Evolutionary conservation across 2,113 vertebrate genomes (phyloP).

Genomic region (Odontesthes bonariensis): DNA sequence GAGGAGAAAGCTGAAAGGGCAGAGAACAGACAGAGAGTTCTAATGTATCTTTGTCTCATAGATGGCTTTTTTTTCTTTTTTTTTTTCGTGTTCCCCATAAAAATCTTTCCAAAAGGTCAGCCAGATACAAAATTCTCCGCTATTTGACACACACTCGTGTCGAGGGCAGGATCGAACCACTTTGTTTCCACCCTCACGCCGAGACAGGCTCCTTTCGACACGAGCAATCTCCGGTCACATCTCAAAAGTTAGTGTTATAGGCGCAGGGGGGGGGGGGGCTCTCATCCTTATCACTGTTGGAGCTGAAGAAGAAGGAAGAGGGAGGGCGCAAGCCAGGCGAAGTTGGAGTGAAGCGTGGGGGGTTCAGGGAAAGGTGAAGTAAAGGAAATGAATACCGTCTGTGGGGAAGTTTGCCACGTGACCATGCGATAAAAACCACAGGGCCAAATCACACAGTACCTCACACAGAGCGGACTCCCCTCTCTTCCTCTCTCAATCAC

Average conservation of each 20-base stretch:
- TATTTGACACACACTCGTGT: neutral
- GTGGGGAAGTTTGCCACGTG: slow-evolving; percentile 75
- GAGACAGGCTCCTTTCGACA: neutral
- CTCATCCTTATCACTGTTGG: slow-evolving; percentile 33
- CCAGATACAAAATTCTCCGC: neutral
- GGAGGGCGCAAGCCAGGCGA: slow-evolving; percentile 29
- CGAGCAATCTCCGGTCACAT: neutral
- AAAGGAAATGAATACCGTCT: slow-evolving; percentile 81
- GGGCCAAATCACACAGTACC: slow-evolving; percentile 61
- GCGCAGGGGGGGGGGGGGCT: slow-evolving; percentile 33
- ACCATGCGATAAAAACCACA: slow-evolving; percentile 73
- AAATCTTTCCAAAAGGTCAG: slow-evolving; percentile 3
- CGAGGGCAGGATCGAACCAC: neutral
- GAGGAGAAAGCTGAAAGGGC: neutral
- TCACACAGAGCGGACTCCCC: slow-evolving; percentile 51
- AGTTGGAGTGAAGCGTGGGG: slow-evolving; percentile 48
- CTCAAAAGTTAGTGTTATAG: slow-evolving; percentile 5
- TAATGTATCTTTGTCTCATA: neutral
- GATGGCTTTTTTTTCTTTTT: neutral
- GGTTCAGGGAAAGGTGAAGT: slow-evolving; percentile 83
- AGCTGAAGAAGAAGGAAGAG: slow-evolving; percentile 23
- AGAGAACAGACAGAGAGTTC: neutral
- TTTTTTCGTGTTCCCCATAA: neutral
- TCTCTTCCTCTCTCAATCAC: slow-evolving; percentile 4
- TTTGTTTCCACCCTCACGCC: neutral